Evolutionary conservation across 2,113 vertebrate genomes (phyloP), one percentile per base, ranked within the genome.

Genomic region (Eurypyga helias): DNA sequence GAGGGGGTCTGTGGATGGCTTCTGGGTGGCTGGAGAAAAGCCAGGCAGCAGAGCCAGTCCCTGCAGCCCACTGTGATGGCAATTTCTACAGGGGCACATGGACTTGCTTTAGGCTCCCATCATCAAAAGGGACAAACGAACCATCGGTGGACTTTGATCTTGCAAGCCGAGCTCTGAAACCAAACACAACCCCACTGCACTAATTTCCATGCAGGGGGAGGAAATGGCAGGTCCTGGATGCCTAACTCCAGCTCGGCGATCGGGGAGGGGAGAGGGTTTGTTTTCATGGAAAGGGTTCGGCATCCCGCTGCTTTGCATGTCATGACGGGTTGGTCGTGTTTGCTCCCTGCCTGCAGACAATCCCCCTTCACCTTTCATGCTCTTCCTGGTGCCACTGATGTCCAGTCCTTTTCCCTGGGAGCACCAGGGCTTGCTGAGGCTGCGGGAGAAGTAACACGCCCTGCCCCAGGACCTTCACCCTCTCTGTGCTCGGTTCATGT

Each of bases 361-460:
- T 87, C 89, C 43, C 46, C 51, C 70, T 64, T 77, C 51, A 49
- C 4, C 3, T 77, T 83, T 57, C 0, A 0, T 51, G 24, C 28
- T 79, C 62, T 87, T 33, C 62, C 23, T 62, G 0, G 0, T 3
- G 4, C 33, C 5, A 0, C 4, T 76, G 58, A 9, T 2, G 1
- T 58, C 69, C 77, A 45, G 15, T 64, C 17, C 45, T 67, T 17
- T 52, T 25, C 62, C 64, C 18, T 10, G 21, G 51, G 49, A 89
- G 34, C 31, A 33, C 14, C 0, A 1, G 38, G 36, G 14, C 25
- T 89, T 51, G 49, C 17, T 69, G 76, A 28, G 20, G 49, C 76
- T 81, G 10, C 41, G 6, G 28, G 34, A 75, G 67, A 67, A 69
- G n/a, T 52, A 78, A 65, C 14, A 36, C 1, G 1, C n/a, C 26